A percentile compares a stretch with the other conserved stretches of the same genome.
phyloP scores from a whole-genome alignment of 1,140 invertebrate species.

The Drosophila kurseongensis region DNA sequence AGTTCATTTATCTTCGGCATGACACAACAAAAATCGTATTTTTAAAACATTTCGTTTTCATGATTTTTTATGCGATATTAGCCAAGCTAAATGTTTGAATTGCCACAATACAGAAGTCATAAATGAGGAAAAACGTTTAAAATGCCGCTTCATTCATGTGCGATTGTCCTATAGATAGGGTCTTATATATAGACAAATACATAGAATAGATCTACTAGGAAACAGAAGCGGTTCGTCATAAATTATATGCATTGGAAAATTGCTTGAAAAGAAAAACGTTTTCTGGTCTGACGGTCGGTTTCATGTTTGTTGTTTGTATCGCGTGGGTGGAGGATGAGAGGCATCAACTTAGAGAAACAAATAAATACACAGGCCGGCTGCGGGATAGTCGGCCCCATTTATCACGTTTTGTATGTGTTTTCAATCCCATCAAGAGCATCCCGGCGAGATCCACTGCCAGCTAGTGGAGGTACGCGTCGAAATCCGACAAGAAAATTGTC shows the following conservation, averaged over 20 bases:
- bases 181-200: conserved; percentile 35
- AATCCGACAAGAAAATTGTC: conserved; percentile 48
- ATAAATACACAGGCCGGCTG: conserved; percentile 56
- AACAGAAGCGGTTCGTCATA: conserved; percentile 43
- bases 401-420: conserved; percentile 66
- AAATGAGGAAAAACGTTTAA: conserved; percentile 48
- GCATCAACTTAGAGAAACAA: conserved; percentile 65
- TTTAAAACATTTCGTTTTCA: conserved; percentile 19
- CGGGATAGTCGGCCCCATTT: conserved; percentile 42
- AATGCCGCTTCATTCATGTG: conserved; percentile 61
- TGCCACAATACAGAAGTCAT: conserved; percentile 29
- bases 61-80: conserved; percentile 40
- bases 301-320: conserved; percentile 50
- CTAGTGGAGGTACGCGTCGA: conserved; percentile 6
- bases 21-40: conserved; percentile 50
- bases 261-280: conserved; percentile 60
- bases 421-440: conserved; percentile 56
- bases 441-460: conserved; percentile 24
- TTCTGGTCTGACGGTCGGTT: conserved; percentile 16
- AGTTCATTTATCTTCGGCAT: conserved; percentile 35
- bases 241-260: conserved; percentile 72
- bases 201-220: conserved; percentile 29
- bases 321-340: conserved; percentile 62
- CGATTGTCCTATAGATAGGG: conserved; percentile 40
- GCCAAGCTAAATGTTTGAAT: conserved; percentile 55